Evolutionary conservation across 2,888 invertebrate genomes (phyloP).

Genomic region (Apoda limacodes): DNA sequence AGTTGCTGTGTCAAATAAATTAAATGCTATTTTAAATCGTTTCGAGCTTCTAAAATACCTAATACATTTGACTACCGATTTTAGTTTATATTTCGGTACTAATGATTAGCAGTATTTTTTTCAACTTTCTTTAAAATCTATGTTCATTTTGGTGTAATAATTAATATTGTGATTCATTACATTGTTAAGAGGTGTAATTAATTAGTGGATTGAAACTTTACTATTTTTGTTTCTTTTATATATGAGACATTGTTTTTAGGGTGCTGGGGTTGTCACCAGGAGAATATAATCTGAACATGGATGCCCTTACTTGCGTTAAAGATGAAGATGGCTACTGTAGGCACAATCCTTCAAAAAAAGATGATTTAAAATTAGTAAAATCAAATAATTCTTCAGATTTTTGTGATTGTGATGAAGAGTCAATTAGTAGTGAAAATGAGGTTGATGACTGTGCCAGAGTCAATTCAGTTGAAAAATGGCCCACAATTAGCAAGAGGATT

Average conservation of each 20-base stretch:
- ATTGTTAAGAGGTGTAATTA: background rate
- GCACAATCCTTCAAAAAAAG: slow-evolving; percentile 42
- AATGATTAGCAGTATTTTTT: background rate
- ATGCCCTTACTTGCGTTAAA: slow-evolving; percentile 49
- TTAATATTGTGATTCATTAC: background rate
- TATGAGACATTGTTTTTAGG: slow-evolving; percentile 27
- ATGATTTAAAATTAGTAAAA: slow-evolving; percentile 22
- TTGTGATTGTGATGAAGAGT: slow-evolving; percentile 26
- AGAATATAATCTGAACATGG: slow-evolving; percentile 47
- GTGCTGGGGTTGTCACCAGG: slow-evolving; percentile 52
- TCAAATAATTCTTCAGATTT: slow-evolving; percentile 24
- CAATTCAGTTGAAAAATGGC: slow-evolving; percentile 46
- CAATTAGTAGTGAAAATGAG: slow-evolving; percentile 25
- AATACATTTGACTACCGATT: background rate
- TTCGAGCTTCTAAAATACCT: too few species aligned
- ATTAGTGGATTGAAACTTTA: background rate
- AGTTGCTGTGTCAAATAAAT: too few species aligned
- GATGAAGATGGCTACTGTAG: slow-evolving; percentile 47
- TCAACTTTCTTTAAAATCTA: background rate
- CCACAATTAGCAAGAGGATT: slow-evolving; percentile 40
- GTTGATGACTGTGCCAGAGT: slow-evolving; percentile 45
- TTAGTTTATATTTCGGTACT: background rate
- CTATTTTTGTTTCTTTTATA: slow-evolving; percentile 3
- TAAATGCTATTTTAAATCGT: too few species aligned
- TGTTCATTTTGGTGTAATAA: slow-evolving; percentile 1